Conservation (phyloP, 2,113 vertebrate species). For the Ammodytes dubius region DNA sequence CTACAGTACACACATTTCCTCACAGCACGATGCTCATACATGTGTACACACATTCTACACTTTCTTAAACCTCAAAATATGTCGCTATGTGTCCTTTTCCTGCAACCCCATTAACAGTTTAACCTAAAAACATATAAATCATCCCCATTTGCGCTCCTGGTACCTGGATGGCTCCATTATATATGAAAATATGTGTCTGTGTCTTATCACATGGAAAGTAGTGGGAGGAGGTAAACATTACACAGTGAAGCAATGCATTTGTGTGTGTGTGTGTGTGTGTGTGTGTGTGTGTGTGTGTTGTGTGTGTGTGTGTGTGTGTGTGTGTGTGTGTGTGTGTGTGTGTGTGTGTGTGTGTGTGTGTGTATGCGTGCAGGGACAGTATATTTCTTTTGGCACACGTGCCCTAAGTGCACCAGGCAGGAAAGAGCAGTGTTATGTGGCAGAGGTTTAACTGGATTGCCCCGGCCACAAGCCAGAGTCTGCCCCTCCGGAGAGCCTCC, state of each 20-base stretch:
- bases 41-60: neutral
- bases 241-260: no score
- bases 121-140: slow-evolving; percentile 37
- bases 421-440: slow-evolving; percentile 61
- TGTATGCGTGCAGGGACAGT: slow-evolving; percentile 13
- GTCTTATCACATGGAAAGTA: slow-evolving; percentile 31
- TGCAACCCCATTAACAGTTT: neutral
- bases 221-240: neutral
- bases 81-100: slow-evolving; percentile 3
- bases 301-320: neutral
- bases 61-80: neutral
- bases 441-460: slow-evolving; percentile 74
- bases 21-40: neutral
- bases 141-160: neutral
- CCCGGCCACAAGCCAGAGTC: slow-evolving; percentile 60
- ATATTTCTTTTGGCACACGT: slow-evolving; percentile 64
- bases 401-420: slow-evolving; percentile 50
- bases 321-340: neutral
- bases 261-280: no score
- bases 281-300: slow-evolving; percentile 13
- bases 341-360: slow-evolving; percentile 11
- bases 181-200: slow-evolving; percentile 31
- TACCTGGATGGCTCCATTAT: slow-evolving; percentile 1
- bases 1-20: neutral
- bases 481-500: slow-evolving; percentile 62